Base-by-base conservation (phyloP, 2,113 vertebrate species). In the Pitta sordida region DNA sequence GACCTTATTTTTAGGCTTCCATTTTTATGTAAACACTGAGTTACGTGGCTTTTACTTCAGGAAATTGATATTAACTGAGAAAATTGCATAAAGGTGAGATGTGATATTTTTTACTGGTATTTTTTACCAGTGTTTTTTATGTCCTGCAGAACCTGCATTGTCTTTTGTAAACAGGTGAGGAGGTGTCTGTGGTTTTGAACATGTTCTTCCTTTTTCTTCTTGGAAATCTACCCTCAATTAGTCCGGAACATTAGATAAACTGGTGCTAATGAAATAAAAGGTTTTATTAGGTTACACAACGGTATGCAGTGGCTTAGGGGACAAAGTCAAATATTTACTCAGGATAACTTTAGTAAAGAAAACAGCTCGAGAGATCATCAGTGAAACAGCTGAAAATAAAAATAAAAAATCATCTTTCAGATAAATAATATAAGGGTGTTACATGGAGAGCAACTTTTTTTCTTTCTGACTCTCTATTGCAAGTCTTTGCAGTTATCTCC, bases 141-240 rank as follows among this genome's bases (percentile, higher is more conserved):
- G 59, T 55, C 39, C 84, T 63, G 63, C 44, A 94, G 88, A 75
- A 63, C 58, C 63, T 6, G 4, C 17, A 5, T 46, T 82, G 58
- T 74, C 85, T 93, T 71, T 49, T 0, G 7, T 63, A 74, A 92
- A 78, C 86, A 95, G 96, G 80, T 93, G 94, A 93, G 80, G 69
- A 55, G 71, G 73, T 80, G 52, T 80, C 82, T 56, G 59, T 75
- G 67, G 46, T 76, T 91, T 69, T 67, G 86, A 97, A 90, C 88
- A 77, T 69, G 86, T 91, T 94, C 93, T 96, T 92, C 93, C 79
- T 90, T 96, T 90, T 97, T 97, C 91, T 97, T 96, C 94, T 96
- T 95, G 91, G 96, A 97, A 97, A 97, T 96, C 81, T 83, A 86
- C 83, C 91, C 91, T 90, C 94, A 88, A 52, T 97, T 95, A 97